Evolutionary conservation across 2,888 invertebrate species (phyloP).

Genomic region (Steinernema hermaphroditum): DNA sequence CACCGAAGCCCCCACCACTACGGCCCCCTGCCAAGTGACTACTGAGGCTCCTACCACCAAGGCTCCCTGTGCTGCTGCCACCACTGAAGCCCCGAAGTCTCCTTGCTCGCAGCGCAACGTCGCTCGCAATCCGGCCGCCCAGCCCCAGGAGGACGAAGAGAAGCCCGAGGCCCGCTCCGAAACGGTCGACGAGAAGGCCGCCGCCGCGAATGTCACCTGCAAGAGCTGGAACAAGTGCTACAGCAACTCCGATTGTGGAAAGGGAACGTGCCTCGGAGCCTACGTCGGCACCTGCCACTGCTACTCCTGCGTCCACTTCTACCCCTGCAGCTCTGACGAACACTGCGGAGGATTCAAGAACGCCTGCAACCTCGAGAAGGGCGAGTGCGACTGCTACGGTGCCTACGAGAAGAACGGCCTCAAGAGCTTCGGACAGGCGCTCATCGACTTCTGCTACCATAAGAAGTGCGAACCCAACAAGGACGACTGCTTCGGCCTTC

Average conservation of each 20-base stretch:
- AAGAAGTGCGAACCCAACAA: neutral
- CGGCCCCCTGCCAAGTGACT: neutral
- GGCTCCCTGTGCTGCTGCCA: neutral
- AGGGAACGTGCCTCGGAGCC: neutral
- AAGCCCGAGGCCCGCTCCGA: neutral
- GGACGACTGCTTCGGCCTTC: conserved; percentile 8
- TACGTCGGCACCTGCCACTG: conserved; percentile 12
- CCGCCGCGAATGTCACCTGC: neutral
- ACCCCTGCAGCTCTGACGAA: neutral
- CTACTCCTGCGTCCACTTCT: conserved; percentile 12
- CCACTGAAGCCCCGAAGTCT: neutral
- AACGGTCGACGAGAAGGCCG: neutral
- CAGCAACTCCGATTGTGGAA: conserved; percentile 15
- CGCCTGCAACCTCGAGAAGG: conserved; percentile 10
- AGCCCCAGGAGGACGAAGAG: neutral
- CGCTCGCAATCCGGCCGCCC: neutral
- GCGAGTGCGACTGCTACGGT: neutral
- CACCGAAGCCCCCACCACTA: neutral
- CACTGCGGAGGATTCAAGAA: conserved; percentile 5
- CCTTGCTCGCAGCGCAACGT: conserved; percentile 1
- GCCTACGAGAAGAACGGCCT: neutral
- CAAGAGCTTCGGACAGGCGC: neutral
- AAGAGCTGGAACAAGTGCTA: neutral
- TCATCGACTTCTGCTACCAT: neutral
- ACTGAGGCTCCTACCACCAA: neutral